Percentiles rank a stretch among this genome's conserved stretches.
Conservation (phyloP, 2,797 vertebrate species). For the Thamnophis elegans region DNA sequence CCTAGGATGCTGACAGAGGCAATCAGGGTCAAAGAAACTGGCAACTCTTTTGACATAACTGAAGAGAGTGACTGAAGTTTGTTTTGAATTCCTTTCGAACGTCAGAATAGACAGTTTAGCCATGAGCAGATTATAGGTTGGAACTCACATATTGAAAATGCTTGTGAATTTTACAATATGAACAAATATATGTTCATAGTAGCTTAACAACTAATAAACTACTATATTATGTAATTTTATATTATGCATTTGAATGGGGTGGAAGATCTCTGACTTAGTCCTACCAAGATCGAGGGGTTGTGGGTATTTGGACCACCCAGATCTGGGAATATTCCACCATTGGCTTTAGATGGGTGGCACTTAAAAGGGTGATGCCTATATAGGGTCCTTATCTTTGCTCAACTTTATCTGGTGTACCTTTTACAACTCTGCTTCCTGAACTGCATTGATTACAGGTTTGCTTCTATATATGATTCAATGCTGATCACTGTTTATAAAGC, state of each 20-base stretch:
- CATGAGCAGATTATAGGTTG: not conserved
- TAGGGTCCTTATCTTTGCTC: not conserved
- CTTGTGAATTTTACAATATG: not conserved
- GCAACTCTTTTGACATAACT: not conserved
- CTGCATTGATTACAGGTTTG: not conserved
- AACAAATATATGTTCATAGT: not conserved
- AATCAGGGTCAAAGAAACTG: not conserved
- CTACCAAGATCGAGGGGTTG: not conserved
- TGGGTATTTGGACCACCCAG: not conserved
- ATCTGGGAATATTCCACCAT: not conserved
- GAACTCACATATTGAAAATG: not conserved
- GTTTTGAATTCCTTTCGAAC: not conserved
- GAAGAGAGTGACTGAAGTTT: not conserved
- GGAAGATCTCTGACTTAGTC: not conserved
- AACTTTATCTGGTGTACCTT: not conserved
- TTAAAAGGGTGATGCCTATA: not conserved
- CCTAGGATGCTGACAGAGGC: not conserved
- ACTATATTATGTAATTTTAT: not conserved
- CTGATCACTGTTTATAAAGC: not conserved
- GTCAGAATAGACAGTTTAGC: not conserved
- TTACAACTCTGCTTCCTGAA: not conserved
- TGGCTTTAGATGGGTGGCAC: not conserved
- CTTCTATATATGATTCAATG: not conserved
- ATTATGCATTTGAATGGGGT: not conserved
- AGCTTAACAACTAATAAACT: not conserved